Percentiles rank a stretch among this genome's conserved stretches.
phyloP scores from a whole-genome alignment of 2,113 vertebrate genomes.

The Orientallactaga bullata region DNA sequence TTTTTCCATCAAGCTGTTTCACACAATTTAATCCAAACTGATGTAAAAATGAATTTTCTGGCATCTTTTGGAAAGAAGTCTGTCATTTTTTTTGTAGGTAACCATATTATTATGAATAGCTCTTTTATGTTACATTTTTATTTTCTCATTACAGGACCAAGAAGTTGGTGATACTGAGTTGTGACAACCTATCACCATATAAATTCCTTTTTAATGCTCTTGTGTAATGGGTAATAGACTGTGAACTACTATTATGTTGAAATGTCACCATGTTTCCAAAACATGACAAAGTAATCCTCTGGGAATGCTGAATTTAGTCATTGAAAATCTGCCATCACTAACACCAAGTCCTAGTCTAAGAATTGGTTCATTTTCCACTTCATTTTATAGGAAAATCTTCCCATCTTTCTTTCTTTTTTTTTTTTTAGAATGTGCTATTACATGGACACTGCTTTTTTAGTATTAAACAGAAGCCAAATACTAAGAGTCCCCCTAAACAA shows the following conservation, averaged over 20 bases:
- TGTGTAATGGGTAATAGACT: background rate
- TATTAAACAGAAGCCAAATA: background rate
- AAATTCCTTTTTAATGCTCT: background rate
- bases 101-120: background rate
- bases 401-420: too few relatives aligned
- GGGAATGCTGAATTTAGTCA: slow-evolving; percentile 67
- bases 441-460: background rate
- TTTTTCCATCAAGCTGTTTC: background rate
- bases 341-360: background rate
- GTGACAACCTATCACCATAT: slow-evolving; percentile 40
- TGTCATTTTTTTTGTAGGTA: background rate
- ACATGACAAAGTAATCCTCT: slow-evolving; percentile 59
- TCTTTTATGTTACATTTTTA: slow-evolving; percentile 4
- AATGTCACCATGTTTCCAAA: slow-evolving; percentile 56
- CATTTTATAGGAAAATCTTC: slow-evolving; percentile 63
- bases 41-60: background rate
- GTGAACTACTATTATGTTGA: slow-evolving; percentile 67
- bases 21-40: slow-evolving; percentile 16
- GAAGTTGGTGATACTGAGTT: slow-evolving; percentile 69
- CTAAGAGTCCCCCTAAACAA: background rate
- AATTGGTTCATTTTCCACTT: slow-evolving; percentile 65
- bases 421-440: background rate
- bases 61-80: background rate
- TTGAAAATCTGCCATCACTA: slow-evolving; percentile 61
- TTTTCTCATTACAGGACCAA: background rate